These are phyloP conservation scores for Metalampra italica DNA, from an alignment of 2,888 invertebrate species.

Conservation along the genomic window DNA sequence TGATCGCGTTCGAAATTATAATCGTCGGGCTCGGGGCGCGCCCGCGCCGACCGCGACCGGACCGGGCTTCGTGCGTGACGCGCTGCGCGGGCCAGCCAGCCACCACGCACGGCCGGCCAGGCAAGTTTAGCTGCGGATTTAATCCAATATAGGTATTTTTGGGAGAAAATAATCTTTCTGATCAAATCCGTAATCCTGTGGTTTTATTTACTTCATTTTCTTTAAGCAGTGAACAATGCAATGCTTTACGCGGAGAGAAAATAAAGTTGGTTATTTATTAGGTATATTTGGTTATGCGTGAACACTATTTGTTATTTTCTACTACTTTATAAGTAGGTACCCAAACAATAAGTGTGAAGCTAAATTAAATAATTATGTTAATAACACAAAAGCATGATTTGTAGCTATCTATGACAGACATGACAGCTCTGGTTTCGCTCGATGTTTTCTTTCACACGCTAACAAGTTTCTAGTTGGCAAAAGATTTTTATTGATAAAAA, in stretches of 20 bases:
- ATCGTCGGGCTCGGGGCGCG: conserved; percentile 70
- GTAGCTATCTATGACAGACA: conserved; percentile 4
- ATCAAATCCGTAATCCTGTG: too few species aligned
- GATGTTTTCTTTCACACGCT: conserved; percentile 35
- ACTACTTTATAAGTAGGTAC: too few species aligned
- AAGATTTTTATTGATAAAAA: conserved; percentile 23
- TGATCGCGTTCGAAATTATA: conserved; percentile 76
- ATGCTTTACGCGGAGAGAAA: too few species aligned
- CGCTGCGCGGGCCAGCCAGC: not conserved
- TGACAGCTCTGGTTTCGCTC: conserved; percentile 2
- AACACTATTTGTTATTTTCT: too few species aligned
- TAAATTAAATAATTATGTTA: not conserved
- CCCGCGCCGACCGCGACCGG: conserved; percentile 25
- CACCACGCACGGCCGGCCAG: too few species aligned
- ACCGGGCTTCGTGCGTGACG: conserved; percentile 11
- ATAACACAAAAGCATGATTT: conserved; percentile 5
- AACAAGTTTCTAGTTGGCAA: conserved; percentile 15
- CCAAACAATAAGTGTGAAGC: not conserved
- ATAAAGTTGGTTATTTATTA: too few species aligned
- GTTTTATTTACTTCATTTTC: too few species aligned
- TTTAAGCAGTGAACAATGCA: too few species aligned
- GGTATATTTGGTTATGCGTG: too few species aligned
- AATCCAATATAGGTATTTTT: too few species aligned
- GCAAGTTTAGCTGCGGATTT: too few species aligned
- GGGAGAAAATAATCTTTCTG: too few species aligned